Evolutionary conservation across 1,140 invertebrate species (phyloP).

Genomic region (roundworm (Caenorhabditis elegans)): WBcel235 BX284605.5:4305001-4305500

Average conservation of each 20-base stretch:
- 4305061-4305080: not conserved
- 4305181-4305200: not conserved
- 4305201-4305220: not conserved
- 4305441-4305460: not conserved
- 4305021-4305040: not conserved
- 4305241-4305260: not conserved
- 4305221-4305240: not conserved
- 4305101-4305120: not conserved
- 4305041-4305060: not conserved
- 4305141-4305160: not conserved
- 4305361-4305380: not conserved
- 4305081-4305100: not conserved
- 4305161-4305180: not conserved
- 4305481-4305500: not conserved
- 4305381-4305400: not conserved
- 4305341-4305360: not conserved
- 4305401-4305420: not conserved
- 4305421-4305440: not conserved
- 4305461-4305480: not conserved
- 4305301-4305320: not conserved
- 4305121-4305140: not conserved
- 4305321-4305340: not conserved
- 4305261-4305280: not conserved
- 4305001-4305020: not conserved
- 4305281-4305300: not conserved